phyloP scores from a whole-genome alignment of 2,888 invertebrate genomes.

The Polydrusus pterygomalis region DNA sequence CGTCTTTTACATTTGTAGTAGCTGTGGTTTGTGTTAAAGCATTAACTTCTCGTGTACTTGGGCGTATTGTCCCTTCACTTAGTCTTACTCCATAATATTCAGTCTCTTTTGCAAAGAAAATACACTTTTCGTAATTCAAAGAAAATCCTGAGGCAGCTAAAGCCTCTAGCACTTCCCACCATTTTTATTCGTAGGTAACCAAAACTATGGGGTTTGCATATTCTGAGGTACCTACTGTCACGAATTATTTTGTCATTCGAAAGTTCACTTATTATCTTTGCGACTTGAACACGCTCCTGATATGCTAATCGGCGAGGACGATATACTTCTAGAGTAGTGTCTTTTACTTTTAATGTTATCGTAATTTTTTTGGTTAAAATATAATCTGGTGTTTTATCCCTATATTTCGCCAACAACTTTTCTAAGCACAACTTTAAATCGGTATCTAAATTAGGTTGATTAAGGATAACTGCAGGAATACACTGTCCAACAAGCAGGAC shows the following conservation, averaged over 20 bases:
- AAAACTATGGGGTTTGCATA: slow-evolving; percentile 60
- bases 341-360: neutral
- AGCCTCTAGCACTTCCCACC: slow-evolving; percentile 56
- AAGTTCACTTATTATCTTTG: slow-evolving; percentile 16
- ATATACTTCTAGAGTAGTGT: neutral
- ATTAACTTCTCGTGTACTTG: slow-evolving; percentile 54
- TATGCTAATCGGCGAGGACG: slow-evolving; percentile 41
- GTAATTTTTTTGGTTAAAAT: neutral
- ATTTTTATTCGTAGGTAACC: slow-evolving; percentile 57
- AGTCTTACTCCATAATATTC: slow-evolving; percentile 59
- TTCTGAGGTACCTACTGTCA: slow-evolving; percentile 41
- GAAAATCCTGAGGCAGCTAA: slow-evolving; percentile 51
- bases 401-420: no score
- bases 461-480: neutral
- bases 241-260: slow-evolving; percentile 13
- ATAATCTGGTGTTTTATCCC: no score
- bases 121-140: slow-evolving; percentile 56
- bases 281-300: slow-evolving; percentile 48
- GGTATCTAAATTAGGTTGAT: neutral
- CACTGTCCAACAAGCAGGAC: slow-evolving; percentile 1
- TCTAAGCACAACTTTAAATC: neutral
- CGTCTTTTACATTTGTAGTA: slow-evolving; percentile 55
- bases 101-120: slow-evolving; percentile 49
- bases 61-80: slow-evolving; percentile 46
- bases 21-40: slow-evolving; percentile 51